Percentiles rank a stretch among this genome's conserved stretches.
These are phyloP conservation scores for Cliona cf. orientalis DNA, from an alignment of 37 sponge, comb jelly and placozoan species.

Conservation along the genomic window DNA sequence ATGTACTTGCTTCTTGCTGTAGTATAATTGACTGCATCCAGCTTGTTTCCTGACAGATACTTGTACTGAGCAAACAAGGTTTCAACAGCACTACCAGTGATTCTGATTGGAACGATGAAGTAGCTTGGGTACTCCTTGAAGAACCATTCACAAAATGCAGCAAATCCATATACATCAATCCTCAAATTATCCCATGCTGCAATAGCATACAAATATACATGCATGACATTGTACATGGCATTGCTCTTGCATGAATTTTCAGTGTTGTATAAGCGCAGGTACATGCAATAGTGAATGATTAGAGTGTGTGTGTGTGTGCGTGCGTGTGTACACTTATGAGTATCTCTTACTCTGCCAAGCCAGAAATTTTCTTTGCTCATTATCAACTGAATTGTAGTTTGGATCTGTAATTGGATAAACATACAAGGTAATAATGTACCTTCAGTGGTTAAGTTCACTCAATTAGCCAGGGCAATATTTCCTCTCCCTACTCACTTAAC, in stretches of 20 bases:
- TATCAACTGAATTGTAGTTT: background rate
- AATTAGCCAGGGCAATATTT: no score
- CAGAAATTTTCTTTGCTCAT: background rate
- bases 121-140: background rate
- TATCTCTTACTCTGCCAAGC: conserved; percentile 30
- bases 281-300: no score
- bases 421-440: background rate
- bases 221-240: no score
- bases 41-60: background rate
- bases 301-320: background rate
- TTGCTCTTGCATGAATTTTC: no score
- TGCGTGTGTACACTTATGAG: background rate
- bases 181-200: conserved; percentile 37
- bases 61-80: conserved; percentile 23
- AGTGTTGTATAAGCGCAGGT: no score
- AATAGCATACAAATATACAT: no score
- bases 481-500: no score
- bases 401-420: background rate
- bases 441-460: no score
- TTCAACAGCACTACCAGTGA: conserved; percentile 37
- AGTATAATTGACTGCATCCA: conserved; percentile 5
- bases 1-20: conserved; percentile 13
- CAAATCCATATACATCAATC: conserved; percentile 9
- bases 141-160: conserved; percentile 3
- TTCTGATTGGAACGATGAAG: background rate